Conservation (phyloP, 2,113 vertebrate genomes). For the Brachyhypopomus occidentalis region DNA sequence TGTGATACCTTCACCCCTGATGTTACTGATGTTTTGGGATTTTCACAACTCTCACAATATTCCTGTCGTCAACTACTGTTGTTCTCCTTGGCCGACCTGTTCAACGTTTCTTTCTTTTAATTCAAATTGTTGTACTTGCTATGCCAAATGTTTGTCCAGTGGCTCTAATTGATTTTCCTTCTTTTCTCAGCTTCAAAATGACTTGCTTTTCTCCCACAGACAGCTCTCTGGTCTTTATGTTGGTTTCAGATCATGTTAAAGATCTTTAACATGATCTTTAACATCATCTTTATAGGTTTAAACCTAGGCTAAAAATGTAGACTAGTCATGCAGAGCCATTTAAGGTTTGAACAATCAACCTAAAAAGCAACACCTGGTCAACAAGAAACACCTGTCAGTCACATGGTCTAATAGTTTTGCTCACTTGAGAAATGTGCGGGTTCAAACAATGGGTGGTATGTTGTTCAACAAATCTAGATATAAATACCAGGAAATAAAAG, state of each 20-base stretch:
- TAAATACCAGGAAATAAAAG: too few species aligned
- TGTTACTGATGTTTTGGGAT: constrained; percentile 7
- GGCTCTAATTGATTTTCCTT: background rate
- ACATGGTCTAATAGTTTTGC: too few species aligned
- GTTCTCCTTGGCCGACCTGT: constrained; percentile 16
- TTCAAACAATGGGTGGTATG: too few species aligned
- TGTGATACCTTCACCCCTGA: background rate
- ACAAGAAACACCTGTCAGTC: too few species aligned
- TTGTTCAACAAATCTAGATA: too few species aligned
- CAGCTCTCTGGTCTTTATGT: background rate
- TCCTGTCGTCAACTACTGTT: constrained; percentile 14
- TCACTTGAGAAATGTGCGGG: too few species aligned
- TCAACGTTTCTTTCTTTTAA: constrained; percentile 7
- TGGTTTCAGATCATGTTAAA: too few species aligned
- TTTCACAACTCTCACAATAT: background rate
- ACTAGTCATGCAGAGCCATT: background rate
- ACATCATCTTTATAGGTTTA: background rate
- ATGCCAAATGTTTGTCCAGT: background rate
- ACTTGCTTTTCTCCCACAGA: background rate
- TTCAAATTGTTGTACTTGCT: background rate
- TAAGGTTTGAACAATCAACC: background rate
- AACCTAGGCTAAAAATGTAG: background rate
- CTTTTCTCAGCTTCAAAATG: background rate
- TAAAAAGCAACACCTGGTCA: background rate
- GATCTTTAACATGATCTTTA: too few species aligned